Conservation (phyloP, 2,797 vertebrate species). For the Lycodopsis pacificus region DNA sequence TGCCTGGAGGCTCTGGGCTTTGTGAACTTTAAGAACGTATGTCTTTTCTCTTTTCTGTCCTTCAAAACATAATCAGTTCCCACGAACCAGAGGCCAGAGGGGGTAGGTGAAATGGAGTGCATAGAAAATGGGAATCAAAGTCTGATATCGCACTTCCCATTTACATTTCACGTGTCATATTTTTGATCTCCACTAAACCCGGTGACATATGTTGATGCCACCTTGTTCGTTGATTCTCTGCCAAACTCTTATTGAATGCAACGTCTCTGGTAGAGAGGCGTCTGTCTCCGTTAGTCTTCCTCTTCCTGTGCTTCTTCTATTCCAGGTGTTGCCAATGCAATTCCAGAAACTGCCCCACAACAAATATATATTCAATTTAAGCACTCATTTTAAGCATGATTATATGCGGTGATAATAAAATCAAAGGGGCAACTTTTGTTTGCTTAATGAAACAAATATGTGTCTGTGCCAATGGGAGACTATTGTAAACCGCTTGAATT, state of each 20-base stretch:
- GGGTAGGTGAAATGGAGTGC: neutral
- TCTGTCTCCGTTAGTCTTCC: constrained; percentile 42
- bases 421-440: neutral
- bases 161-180: constrained; percentile 12
- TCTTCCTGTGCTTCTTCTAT: constrained; percentile 15
- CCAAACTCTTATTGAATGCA: constrained; percentile 33
- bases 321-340: constrained; percentile 31
- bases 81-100: constrained; percentile 17
- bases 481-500: neutral
- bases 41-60: constrained; percentile 6
- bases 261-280: constrained; percentile 34
- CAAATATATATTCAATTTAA: neutral
- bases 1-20: constrained; percentile 26
- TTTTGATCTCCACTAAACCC: constrained; percentile 2
- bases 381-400: neutral
- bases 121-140: constrained; percentile 3
- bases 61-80: constrained; percentile 39
- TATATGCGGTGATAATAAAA: neutral
- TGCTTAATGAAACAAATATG: neutral
- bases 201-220: constrained; percentile 23
- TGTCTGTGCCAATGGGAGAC: neutral
- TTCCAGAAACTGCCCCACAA: constrained; percentile 7
- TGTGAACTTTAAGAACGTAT: constrained; percentile 44
- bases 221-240: constrained; percentile 25
- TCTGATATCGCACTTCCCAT: constrained; percentile 20